Evolutionary conservation across 2,797 vertebrate genomes (phyloP).

Genomic region (Hozukius guyotensis): DNA sequence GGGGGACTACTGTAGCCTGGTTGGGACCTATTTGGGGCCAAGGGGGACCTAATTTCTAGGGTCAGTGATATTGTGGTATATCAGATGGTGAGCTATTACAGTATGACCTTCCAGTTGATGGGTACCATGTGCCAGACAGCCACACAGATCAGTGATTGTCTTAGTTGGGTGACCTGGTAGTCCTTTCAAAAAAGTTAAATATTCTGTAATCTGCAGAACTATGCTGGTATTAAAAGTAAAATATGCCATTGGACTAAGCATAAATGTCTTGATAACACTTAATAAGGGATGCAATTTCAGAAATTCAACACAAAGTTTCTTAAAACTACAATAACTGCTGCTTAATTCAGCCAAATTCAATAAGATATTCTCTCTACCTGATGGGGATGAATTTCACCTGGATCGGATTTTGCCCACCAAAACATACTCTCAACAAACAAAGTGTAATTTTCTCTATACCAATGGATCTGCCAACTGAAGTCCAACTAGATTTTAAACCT

Average conservation of each 20-base stretch:
- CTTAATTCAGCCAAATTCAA: not conserved
- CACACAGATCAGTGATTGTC: not conserved
- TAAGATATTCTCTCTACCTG: not conserved
- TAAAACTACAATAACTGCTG: not conserved
- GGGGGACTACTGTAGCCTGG: not conserved
- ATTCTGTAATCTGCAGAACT: not conserved
- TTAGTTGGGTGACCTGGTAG: not conserved
- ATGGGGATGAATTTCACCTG: not conserved
- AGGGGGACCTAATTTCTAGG: conserved; percentile 45
- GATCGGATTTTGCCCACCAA: not conserved
- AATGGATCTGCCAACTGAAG: not conserved
- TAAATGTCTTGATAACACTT: not conserved
- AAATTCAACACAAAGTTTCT: not conserved
- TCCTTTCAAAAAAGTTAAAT: not conserved
- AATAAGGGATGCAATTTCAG: too few relatives aligned
- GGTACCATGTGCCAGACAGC: conserved; percentile 24
- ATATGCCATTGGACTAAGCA: not conserved
- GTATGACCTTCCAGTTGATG: conserved; percentile 41
- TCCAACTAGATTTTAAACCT: not conserved
- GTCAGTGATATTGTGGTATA: conserved; percentile 32
- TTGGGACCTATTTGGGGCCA: conserved; percentile 13
- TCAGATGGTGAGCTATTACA: conserved; percentile 15
- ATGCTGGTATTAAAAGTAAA: not conserved
- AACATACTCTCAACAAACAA: not conserved
- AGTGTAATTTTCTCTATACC: not conserved